Evolutionary conservation across 1,140 invertebrate species (phyloP), one percentile per base, ranked within the genome.

Genomic region (Diachasmimorpha longicaudata): DNA sequence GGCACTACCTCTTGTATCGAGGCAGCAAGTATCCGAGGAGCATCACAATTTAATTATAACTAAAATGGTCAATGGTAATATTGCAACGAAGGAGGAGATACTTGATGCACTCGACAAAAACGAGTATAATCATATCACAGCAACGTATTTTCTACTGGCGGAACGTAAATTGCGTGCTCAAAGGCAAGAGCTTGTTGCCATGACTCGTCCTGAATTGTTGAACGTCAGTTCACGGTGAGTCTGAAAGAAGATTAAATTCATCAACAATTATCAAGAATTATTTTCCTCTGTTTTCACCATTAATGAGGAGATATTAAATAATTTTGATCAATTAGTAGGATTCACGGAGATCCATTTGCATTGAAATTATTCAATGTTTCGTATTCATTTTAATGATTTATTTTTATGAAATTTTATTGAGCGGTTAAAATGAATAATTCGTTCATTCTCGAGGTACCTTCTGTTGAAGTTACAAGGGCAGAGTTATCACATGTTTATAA

Each of bases 81-180:
- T 99, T 74, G 97, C 96, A 72, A 94, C 94, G 55, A 96, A 97
- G 89, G 97, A 98, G 85, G 94, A 98, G 88, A 98, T 98, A 80
- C 86, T 96, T 79, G 95, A 97, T 80, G 95, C 96, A 72, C 89
- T 99, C 77, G 96, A 99, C 84, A 96, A 95, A 85, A 97, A 99
- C 90, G 96, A 97, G 83, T 99, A 99, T 89, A 98, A 98, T 89
- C 97, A 99, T 88, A 95, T 99, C 79, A 99, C 98, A 37, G 98
- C 98, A 31, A 99, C 98, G 36, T 99, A 99, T 90, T 99, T 97
- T 90, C 90, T 99, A 80, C 90, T 99, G 77, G 98, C 97, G 23
- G 98, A 99, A 90, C 90, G 97, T 75, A 96, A 97, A 86, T 89
- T 98, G 23, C 91, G 93, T 84, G 91, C 93, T 55, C 92, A 94